Conservation (phyloP, 2,113 vertebrate genomes). For the Perognathus longimembris region DNA sequence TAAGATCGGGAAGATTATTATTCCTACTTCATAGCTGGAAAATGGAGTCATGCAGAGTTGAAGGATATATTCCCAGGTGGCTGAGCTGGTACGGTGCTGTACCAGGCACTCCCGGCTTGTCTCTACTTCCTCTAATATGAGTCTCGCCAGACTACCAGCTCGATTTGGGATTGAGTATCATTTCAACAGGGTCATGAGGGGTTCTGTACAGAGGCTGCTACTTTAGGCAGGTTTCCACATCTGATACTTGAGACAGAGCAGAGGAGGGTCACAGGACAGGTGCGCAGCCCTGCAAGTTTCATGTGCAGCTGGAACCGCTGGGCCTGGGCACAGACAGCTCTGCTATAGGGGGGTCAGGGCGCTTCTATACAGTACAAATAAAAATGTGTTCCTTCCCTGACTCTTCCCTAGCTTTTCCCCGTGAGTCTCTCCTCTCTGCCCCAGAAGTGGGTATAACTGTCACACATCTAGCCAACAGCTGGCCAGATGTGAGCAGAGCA, state of each 20-base stretch:
- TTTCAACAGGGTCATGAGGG: neutral
- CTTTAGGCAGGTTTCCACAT: neutral
- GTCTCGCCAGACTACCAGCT: neutral
- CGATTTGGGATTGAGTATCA: too few species aligned
- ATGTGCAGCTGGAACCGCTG: neutral
- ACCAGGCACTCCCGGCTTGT: fast-evolving
- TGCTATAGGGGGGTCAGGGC: neutral
- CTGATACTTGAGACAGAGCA: neutral
- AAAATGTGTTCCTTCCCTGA: neutral
- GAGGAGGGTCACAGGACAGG: neutral
- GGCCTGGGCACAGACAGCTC: neutral
- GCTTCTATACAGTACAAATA: neutral
- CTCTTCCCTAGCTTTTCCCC: neutral
- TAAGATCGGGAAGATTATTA: neutral
- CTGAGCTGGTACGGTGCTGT: neutral
- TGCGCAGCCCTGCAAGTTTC: neutral
- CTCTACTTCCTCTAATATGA: too few species aligned
- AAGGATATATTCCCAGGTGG: neutral
- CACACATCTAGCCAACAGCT: neutral
- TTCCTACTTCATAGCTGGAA: neutral
- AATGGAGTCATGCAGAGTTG: neutral
- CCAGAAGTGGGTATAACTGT: neutral
- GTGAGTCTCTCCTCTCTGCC: too few species aligned
- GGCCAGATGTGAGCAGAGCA: neutral
- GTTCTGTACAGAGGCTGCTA: neutral